phyloP scores from a whole-genome alignment of 2,888 invertebrate species.

The Nomada lathburiana region DNA sequence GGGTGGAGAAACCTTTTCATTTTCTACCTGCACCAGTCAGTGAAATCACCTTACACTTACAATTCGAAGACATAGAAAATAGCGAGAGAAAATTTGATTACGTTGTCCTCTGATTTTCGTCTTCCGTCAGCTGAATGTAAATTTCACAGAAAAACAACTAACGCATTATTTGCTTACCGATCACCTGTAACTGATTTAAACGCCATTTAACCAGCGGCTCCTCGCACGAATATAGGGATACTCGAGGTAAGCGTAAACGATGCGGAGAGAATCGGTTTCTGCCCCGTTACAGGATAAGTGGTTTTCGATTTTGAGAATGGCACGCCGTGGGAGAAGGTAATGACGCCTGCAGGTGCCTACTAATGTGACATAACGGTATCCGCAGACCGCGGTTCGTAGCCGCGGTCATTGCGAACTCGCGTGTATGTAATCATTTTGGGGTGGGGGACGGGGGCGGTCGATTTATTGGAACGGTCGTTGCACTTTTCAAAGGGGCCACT shows the following conservation, averaged over 20 bases:
- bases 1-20: neutral
- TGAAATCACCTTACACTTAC: no score
- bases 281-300: constrained; percentile 41
- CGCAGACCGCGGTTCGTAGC: constrained; percentile 76
- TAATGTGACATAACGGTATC: constrained; percentile 84
- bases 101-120: neutral
- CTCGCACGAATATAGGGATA: neutral
- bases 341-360: constrained; percentile 81
- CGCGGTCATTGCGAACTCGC: constrained; percentile 77
- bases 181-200: neutral
- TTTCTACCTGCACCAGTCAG: neutral
- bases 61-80: no score
- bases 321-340: constrained; percentile 68
- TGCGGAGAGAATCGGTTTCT: constrained; percentile 47
- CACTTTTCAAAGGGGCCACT: constrained; percentile 77
- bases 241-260: neutral
- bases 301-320: constrained; percentile 72
- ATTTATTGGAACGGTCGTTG: constrained; percentile 84
- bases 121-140: neutral
- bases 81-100: neutral
- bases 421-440: constrained; percentile 78
- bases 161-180: no score
- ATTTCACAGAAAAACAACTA: neutral
- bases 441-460: constrained; percentile 72
- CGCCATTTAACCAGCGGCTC: neutral